These are phyloP conservation scores for Neostethus bicornis DNA, from an alignment of 2,797 vertebrate genomes.

Conservation along the genomic window DNA sequence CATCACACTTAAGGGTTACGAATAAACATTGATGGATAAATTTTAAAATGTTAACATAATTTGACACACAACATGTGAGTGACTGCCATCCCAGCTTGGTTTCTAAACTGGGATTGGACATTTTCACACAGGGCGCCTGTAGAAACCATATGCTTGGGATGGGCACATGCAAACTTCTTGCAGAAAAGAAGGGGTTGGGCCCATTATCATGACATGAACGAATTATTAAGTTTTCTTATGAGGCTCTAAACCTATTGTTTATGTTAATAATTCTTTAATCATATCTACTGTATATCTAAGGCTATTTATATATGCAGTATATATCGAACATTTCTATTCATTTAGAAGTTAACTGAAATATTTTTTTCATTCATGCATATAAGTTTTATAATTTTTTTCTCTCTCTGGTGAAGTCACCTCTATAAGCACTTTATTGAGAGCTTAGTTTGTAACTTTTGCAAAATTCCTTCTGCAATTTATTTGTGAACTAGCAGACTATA, in stretches of 20 bases:
- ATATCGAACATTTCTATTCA: no score
- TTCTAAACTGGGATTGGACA: constrained; percentile 52
- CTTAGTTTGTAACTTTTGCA: not conserved
- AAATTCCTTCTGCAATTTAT: constrained; percentile 4
- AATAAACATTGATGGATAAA: constrained; percentile 10
- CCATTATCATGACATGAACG: constrained; percentile 19
- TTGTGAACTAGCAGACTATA: constrained; percentile 52
- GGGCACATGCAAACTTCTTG: constrained; percentile 61
- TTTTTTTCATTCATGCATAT: no score
- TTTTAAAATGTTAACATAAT: constrained; percentile 34
- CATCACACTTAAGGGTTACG: constrained; percentile 27
- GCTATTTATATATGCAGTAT: no score
- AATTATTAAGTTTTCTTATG: no score
- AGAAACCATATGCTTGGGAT: constrained; percentile 68
- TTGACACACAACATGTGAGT: constrained; percentile 25
- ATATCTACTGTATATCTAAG: no score
- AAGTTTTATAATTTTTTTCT: no score
- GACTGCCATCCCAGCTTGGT: constrained; percentile 62
- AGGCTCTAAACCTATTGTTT: constrained; percentile 2
- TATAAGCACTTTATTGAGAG: not conserved
- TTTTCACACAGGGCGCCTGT: constrained; percentile 45
- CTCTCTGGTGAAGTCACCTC: not conserved
- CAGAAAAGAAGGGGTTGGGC: constrained; percentile 27
- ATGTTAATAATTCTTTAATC: constrained; percentile 10
- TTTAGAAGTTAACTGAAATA: no score